Evolutionary conservation across 2,113 vertebrate genomes (phyloP).

Genomic region (Pelecanoides urinatrix): DNA sequence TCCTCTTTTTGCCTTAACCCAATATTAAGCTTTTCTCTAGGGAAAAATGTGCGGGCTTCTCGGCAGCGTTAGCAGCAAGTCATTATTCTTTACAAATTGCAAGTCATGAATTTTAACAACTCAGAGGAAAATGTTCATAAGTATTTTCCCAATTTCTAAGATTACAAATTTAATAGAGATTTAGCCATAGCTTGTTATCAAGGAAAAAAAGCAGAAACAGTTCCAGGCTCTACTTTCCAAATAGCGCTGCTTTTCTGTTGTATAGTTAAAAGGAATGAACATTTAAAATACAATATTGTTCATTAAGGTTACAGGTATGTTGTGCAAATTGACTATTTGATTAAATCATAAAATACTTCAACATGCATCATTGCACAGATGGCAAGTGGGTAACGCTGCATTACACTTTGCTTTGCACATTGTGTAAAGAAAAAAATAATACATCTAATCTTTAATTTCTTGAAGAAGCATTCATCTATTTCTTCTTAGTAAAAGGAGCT

Average conservation of each 20-base stretch:
- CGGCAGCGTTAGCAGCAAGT: neutral
- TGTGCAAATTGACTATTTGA: neutral
- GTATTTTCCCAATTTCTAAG: neutral
- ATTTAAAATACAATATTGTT: neutral
- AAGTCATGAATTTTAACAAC: slow-evolving; percentile 27
- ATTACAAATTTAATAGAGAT: neutral
- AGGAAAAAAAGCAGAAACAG: neutral
- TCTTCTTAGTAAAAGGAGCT: neutral
- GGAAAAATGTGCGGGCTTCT: neutral
- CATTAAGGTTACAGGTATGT: neutral
- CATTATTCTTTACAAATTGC: neutral
- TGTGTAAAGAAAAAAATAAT: neutral
- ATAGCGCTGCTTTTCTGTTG: neutral
- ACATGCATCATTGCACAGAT: neutral
- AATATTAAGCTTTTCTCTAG: neutral
- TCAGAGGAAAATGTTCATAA: neutral
- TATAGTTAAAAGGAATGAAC: neutral
- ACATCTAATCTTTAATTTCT: neutral
- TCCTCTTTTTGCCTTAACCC: neutral
- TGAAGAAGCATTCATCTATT: neutral
- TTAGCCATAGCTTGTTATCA: neutral
- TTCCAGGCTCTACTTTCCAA: neutral
- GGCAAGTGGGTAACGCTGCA: neutral
- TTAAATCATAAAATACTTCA: neutral
- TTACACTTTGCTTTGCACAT: neutral